A percentile compares a stretch with the other conserved stretches of the same genome.
phyloP scores from a whole-genome alignment of 2,113 vertebrate genomes.

The Xerus inauris region DNA sequence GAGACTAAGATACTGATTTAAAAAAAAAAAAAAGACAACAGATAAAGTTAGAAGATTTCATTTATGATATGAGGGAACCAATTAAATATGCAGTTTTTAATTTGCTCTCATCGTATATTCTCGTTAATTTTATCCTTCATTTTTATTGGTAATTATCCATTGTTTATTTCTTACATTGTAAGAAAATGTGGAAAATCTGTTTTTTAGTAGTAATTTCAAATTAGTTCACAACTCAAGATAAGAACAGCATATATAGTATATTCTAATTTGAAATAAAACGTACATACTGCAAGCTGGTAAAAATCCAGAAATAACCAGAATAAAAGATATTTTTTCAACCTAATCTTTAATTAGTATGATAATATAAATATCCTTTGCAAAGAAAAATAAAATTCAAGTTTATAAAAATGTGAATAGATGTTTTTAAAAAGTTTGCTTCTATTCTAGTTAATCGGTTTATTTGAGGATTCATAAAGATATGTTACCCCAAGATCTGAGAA shows the following conservation, averaged over 20 bases:
- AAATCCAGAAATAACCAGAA: neutral
- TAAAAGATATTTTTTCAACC: neutral
- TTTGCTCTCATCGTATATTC: slow-evolving; percentile 31
- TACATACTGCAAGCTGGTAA: slow-evolving; percentile 1
- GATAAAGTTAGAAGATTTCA: neutral
- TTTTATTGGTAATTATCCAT: slow-evolving; percentile 9
- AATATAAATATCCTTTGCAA: slow-evolving; percentile 14
- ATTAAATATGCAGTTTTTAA: neutral
- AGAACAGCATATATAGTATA: slow-evolving; percentile 8
- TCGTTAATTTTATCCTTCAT: neutral
- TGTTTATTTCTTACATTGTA: slow-evolving; percentile 27
- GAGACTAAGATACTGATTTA: neutral
- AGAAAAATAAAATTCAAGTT: slow-evolving; percentile 25
- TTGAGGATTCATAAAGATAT: neutral
- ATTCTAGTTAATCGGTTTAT: neutral
- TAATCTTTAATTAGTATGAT: slow-evolving; percentile 16
- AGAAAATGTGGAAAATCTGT: slow-evolving; percentile 1
- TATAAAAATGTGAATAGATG: slow-evolving; percentile 1
- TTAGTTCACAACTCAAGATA: slow-evolving; percentile 55
- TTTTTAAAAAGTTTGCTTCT: neutral
- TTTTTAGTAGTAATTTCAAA: slow-evolving; percentile 46
- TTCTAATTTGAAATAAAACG: slow-evolving; percentile 45
- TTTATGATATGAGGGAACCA: neutral
- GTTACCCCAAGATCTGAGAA: neutral
- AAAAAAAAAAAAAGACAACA: neutral